Conservation (phyloP, 1,140 invertebrate genomes). For the Macrocentrus cingulum region DNA sequence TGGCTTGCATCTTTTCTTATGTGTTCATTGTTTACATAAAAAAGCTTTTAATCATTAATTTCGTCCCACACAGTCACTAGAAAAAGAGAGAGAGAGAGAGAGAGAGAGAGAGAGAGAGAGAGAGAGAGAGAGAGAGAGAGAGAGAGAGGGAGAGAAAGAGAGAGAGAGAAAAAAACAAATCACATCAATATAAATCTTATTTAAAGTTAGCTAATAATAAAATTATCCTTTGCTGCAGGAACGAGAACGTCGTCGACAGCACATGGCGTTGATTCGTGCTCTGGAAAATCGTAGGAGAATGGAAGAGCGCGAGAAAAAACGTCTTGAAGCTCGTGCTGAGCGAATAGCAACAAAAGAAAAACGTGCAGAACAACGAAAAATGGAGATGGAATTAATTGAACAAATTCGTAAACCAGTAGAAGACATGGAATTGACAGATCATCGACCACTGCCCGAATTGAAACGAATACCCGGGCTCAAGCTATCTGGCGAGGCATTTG, state of each 20-base stretch:
- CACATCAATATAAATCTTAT: no score
- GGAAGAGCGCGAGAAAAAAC: conserved; percentile 85
- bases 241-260: conserved; percentile 85
- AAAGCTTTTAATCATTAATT: background rate
- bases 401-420: conserved; percentile 87
- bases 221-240: conserved; percentile 64
- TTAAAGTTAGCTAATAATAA: no score
- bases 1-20: conserved; percentile 1
- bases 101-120: no score
- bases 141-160: no score
- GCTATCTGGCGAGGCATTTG: conserved; percentile 83
- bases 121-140: no score
- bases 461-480: conserved; percentile 79
- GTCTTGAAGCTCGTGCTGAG: conserved; percentile 77
- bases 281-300: conserved; percentile 82
- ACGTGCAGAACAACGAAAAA: conserved; percentile 76
- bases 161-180: no score
- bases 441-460: conserved; percentile 73
- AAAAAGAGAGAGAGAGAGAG: no score
- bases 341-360: conserved; percentile 79
- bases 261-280: conserved; percentile 84
- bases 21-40: background rate
- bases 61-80: no score
- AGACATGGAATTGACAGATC: conserved; percentile 76
- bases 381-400: conserved; percentile 82